These are phyloP conservation scores for Microctonus hyperodae DNA, from an alignment of 2,888 invertebrate genomes.

Conservation along the genomic window DNA sequence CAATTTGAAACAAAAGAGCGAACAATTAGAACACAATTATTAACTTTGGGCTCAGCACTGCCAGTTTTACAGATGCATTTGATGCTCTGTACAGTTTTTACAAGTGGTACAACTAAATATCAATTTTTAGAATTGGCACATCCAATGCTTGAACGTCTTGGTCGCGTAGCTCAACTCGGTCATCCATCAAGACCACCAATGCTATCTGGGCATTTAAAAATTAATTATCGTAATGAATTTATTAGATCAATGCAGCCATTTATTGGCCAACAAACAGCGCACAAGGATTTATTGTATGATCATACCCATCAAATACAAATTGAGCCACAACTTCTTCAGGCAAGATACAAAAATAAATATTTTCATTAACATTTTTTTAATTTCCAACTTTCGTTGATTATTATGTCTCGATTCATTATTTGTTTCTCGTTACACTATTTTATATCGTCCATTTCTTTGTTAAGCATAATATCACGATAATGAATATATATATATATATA, in stretches of 20 bases:
- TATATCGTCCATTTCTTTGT: not conserved
- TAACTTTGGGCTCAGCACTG: slow-evolving; percentile 69
- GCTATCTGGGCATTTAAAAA: slow-evolving; percentile 56
- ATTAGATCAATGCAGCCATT: slow-evolving; percentile 71
- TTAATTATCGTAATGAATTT: slow-evolving; percentile 72
- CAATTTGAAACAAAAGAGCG: slow-evolving; percentile 68
- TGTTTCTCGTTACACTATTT: not conserved
- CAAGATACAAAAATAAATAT: slow-evolving; percentile 32
- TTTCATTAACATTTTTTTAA: not conserved
- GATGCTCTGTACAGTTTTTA: slow-evolving; percentile 75
- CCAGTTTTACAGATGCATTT: slow-evolving; percentile 76
- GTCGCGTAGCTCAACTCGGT: slow-evolving; percentile 71
- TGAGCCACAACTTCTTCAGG: slow-evolving; percentile 54
- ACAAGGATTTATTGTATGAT: slow-evolving; percentile 55
- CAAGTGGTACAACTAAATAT: slow-evolving; percentile 75
- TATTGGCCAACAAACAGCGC: slow-evolving; percentile 63
- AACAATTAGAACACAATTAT: slow-evolving; percentile 66
- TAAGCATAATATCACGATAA: too few relatives aligned
- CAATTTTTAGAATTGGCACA: slow-evolving; percentile 77
- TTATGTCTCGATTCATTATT: not conserved
- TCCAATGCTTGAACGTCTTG: slow-evolving; percentile 72
- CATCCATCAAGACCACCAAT: slow-evolving; percentile 66
- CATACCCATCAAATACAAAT: slow-evolving; percentile 48
- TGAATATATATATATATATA: not conserved
- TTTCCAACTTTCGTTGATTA: too few relatives aligned